A percentile compares a stretch with the other conserved stretches of the same genome.
These are phyloP conservation scores for Ceratothoa steindachneri DNA, from an alignment of 2,888 invertebrate genomes.

Conservation along the genomic window DNA sequence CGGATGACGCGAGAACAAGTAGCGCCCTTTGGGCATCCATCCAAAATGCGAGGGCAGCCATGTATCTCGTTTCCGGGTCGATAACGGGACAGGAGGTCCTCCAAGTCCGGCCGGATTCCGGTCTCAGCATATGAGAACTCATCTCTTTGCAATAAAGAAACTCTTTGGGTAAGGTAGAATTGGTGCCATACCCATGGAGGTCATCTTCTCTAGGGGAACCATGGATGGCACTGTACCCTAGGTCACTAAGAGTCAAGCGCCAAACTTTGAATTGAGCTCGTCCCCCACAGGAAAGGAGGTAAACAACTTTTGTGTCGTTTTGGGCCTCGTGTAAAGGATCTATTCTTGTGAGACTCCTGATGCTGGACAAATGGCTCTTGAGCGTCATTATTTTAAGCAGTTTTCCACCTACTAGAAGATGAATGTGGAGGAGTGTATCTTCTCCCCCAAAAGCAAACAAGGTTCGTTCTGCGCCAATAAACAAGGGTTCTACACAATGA, in stretches of 20 bases:
- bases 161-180: not conserved
- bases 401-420: slow-evolving; percentile 2
- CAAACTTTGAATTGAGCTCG: slow-evolving; percentile 31
- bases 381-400: slow-evolving; percentile 13
- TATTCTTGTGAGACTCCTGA: slow-evolving; percentile 22
- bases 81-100: no score
- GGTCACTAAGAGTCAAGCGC: not conserved
- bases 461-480: not conserved
- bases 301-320: not conserved
- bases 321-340: not conserved
- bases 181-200: not conserved
- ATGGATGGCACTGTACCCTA: not conserved
- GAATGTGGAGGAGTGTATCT: slow-evolving; percentile 27
- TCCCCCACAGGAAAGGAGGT: slow-evolving; percentile 31
- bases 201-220: not conserved
- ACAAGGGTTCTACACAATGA: slow-evolving; percentile 15
- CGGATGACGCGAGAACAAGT: slow-evolving; percentile 27
- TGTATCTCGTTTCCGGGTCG: slow-evolving; percentile 35
- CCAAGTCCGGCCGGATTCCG: slow-evolving; percentile 24
- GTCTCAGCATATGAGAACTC: slow-evolving; percentile 29
- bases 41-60: slow-evolving; percentile 32
- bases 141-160: slow-evolving; percentile 16
- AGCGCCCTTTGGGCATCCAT: slow-evolving; percentile 16
- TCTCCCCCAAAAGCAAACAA: slow-evolving; percentile 27
- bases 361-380: slow-evolving; percentile 29